Evolutionary conservation across 30 jellyfish, hydroid and myxozoan species (phyloP).

Genomic region (Rhopilema esculentum): DNA sequence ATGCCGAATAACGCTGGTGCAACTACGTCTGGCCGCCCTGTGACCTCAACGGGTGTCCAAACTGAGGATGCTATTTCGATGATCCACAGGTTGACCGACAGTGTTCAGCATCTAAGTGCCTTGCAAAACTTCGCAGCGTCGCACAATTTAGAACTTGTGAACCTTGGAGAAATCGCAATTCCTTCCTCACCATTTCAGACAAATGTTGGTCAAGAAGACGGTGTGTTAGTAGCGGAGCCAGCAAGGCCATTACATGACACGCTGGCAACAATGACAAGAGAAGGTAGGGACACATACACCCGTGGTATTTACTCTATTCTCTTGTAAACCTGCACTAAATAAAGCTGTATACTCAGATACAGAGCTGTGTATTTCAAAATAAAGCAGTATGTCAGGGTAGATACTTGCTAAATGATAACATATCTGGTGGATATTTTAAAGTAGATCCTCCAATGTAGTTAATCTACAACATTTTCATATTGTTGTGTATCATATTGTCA

Average conservation of each 20-base stretch:
- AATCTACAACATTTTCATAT: too few relatives aligned
- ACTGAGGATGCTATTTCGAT: conserved; percentile 97
- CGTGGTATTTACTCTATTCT: too few relatives aligned
- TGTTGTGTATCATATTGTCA: neutral
- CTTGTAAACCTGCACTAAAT: too few relatives aligned
- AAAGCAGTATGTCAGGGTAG: too few relatives aligned
- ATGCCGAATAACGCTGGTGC: conserved; percentile 70
- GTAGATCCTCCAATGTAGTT: too few relatives aligned
- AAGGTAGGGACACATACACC: conserved; percentile 78
- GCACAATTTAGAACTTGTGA: conserved; percentile 94
- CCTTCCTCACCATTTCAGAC: conserved; percentile 97
- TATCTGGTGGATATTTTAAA: too few relatives aligned
- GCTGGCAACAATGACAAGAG: conserved; percentile 89
- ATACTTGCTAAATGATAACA: too few relatives aligned
- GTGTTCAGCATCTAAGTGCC: conserved; percentile 97
- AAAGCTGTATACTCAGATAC: too few relatives aligned
- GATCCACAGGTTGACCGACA: conserved; percentile 93
- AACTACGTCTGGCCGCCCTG: conserved; percentile 76
- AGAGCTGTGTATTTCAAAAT: too few relatives aligned
- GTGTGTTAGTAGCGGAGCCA: conserved; percentile 85
- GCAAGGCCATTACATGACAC: conserved; percentile 87
- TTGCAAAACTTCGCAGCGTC: conserved; percentile 98
- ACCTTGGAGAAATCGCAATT: conserved; percentile 92
- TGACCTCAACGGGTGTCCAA: conserved; percentile 99
- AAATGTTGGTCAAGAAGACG: conserved; percentile 77